A percentile compares a stretch with the other conserved stretches of the same genome.
Conservation (phyloP, 2,797 vertebrate genomes). For the Syngnathus rostellatus region DNA sequence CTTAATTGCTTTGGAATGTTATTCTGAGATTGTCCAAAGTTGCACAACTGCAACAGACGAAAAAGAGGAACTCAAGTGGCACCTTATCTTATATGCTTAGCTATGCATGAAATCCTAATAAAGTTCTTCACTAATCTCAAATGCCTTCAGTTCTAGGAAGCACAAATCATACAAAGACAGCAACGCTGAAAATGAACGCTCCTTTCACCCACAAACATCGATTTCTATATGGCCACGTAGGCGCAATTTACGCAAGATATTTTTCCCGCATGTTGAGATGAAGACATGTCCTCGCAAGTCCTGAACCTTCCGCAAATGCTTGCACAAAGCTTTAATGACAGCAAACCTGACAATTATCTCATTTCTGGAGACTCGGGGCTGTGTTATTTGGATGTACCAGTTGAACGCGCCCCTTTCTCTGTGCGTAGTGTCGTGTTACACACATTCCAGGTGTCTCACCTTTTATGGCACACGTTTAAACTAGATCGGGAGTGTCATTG, state of each 20-base stretch:
- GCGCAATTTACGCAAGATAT: neutral
- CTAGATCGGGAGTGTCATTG: slow-evolving; percentile 49
- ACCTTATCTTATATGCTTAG: neutral
- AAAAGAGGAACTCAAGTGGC: neutral
- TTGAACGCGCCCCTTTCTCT: neutral
- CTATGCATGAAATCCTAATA: neutral
- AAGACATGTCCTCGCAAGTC: neutral
- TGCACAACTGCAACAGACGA: neutral
- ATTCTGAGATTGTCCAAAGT: neutral
- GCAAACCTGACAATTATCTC: neutral
- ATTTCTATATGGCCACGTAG: neutral
- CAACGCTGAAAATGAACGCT: neutral
- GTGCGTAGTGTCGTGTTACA: neutral
- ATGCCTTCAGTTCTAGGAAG: neutral
- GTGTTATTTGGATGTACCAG: neutral
- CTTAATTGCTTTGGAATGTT: neutral
- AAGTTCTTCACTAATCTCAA: neutral
- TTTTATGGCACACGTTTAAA: slow-evolving; percentile 14
- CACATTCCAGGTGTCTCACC: slow-evolving; percentile 23
- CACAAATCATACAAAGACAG: neutral
- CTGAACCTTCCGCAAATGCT: neutral
- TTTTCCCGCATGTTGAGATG: neutral
- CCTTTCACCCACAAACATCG: neutral
- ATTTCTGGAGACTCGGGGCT: neutral
- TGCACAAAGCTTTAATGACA: neutral